Percentiles rank a stretch among this genome's conserved stretches.
phyloP scores from a whole-genome alignment of 2,113 vertebrate species.

The Motacilla tschutschensis region DNA sequence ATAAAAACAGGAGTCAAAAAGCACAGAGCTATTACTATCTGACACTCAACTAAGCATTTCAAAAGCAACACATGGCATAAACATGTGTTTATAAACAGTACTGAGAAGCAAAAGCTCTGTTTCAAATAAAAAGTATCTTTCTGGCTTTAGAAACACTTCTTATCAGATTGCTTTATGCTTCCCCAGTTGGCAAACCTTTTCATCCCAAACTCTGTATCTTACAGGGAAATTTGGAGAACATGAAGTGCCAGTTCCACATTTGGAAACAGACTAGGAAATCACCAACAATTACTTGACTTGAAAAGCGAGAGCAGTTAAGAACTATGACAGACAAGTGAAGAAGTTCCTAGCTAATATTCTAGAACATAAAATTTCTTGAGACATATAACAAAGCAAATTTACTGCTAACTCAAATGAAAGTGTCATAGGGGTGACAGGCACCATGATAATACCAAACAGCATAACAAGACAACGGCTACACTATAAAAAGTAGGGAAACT shows the following conservation, averaged over 20 bases:
- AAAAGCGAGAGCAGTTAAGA: background rate
- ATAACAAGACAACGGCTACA: background rate
- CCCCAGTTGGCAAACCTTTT: background rate
- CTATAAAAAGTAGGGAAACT: background rate
- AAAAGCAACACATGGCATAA: background rate
- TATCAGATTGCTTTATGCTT: background rate
- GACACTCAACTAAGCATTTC: background rate
- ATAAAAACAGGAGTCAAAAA: conserved; percentile 28
- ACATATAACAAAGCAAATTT: background rate
- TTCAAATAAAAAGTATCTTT: background rate
- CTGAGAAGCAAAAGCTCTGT: background rate
- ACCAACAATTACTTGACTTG: background rate
- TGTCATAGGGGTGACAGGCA: background rate
- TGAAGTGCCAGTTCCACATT: background rate
- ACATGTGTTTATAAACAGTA: background rate
- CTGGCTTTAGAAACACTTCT: background rate
- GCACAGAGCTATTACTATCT: background rate
- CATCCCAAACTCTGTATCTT: background rate
- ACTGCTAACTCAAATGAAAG: background rate
- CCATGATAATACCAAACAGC: background rate
- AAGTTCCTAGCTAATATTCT: background rate
- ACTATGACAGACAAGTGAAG: background rate
- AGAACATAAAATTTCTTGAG: background rate
- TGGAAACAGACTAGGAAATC: background rate
- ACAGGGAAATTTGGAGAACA: background rate